Evolutionary conservation across 2,888 invertebrate genomes (phyloP).

Genomic region (Myathropa florea): DNA sequence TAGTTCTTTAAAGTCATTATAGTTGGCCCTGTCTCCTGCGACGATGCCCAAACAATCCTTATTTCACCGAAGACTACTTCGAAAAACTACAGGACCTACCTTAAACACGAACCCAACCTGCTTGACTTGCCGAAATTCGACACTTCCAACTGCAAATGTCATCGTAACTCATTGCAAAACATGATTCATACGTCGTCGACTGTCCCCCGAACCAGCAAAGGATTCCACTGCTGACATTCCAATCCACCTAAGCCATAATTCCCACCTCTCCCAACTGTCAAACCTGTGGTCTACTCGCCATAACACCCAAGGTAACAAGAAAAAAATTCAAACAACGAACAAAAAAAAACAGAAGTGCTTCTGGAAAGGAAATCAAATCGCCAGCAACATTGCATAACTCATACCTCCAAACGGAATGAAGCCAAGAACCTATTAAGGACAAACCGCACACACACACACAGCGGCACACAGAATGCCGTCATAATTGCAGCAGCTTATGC

Average conservation of each 20-base stretch:
- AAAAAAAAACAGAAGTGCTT: background rate
- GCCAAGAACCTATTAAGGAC: conserved; percentile 70
- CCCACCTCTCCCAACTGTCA: background rate
- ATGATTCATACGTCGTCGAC: background rate
- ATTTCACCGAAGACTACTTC: no score
- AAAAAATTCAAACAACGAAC: background rate
- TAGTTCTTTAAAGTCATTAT: no score
- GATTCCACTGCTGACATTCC: background rate
- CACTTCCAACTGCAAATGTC: no score
- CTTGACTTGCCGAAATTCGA: no score
- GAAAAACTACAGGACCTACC: no score
- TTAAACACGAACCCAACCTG: no score
- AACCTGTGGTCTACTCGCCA: background rate
- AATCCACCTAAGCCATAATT: background rate
- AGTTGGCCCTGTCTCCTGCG: no score
- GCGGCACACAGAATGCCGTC: conserved; percentile 50
- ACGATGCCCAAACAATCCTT: no score
- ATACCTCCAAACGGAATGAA: conserved; percentile 58
- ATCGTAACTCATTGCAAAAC: no score
- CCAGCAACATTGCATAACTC: conserved; percentile 43
- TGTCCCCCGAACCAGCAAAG: background rate
- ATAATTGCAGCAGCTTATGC: conserved; percentile 61
- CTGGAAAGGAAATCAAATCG: conserved; percentile 48
- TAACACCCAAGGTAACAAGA: background rate
- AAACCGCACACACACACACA: conserved; percentile 35